These are phyloP conservation scores for Listronotus bonariensis DNA, from an alignment of 1,140 invertebrate genomes.

Conservation along the genomic window DNA sequence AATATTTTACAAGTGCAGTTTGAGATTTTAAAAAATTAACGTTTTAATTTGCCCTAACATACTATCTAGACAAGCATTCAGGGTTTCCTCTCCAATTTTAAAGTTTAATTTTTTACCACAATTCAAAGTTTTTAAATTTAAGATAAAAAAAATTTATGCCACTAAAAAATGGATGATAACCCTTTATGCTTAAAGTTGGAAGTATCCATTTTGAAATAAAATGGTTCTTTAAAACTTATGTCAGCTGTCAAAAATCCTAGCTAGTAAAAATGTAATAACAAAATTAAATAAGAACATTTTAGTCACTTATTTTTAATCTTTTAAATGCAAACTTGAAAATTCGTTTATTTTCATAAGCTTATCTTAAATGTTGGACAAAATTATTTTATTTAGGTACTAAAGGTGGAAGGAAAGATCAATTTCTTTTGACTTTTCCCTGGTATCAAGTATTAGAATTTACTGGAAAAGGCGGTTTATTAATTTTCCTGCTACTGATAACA, in stretches of 20 bases:
- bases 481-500: too few relatives aligned
- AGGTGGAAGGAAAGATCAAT: constrained; percentile 2
- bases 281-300: background rate
- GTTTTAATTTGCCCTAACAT: background rate
- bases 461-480: too few relatives aligned
- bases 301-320: background rate
- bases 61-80: too few relatives aligned
- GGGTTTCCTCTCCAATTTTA: too few relatives aligned
- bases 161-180: too few relatives aligned
- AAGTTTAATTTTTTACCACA: too few relatives aligned
- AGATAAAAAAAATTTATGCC: too few relatives aligned
- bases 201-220: too few relatives aligned
- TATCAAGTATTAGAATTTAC: background rate
- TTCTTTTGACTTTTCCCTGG: background rate
- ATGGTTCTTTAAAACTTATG: background rate
- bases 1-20: constrained; percentile 1
- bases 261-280: constrained; percentile 11
- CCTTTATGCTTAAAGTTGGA: too few relatives aligned
- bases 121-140: too few relatives aligned
- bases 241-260: background rate
- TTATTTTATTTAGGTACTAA: constrained; percentile 1
- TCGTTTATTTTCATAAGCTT: constrained; percentile 7
- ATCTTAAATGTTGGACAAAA: constrained; percentile 6
- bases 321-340: constrained; percentile 14
- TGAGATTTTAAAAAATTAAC: constrained; percentile 7